Percentiles rank a stretch among this genome's conserved stretches.
These are phyloP conservation scores for Collichthys lucidus DNA, from an alignment of 2,113 vertebrate species.

Conservation along the genomic window DNA sequence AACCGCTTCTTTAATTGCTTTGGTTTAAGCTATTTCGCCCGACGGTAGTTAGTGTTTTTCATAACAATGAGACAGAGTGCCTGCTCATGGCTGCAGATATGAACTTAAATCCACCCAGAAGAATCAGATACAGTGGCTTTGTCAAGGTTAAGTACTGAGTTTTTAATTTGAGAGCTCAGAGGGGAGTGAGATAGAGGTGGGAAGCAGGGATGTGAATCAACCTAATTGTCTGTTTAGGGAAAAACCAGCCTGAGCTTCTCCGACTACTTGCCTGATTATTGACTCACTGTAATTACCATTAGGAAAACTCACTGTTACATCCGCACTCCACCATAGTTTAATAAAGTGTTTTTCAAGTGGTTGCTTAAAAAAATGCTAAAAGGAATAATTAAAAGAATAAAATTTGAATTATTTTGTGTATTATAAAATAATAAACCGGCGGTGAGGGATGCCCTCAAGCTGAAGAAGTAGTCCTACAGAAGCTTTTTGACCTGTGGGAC, in stretches of 20 bases:
- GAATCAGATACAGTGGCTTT: neutral
- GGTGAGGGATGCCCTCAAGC: too few species aligned
- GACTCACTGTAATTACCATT: neutral
- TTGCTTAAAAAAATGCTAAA: too few species aligned
- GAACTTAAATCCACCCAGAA: neutral
- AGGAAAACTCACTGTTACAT: neutral
- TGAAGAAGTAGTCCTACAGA: too few species aligned
- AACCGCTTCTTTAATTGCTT: neutral
- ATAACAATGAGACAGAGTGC: neutral
- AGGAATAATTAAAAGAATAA: too few species aligned
- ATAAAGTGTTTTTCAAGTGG: too few species aligned
- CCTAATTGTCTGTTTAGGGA: conserved; percentile 35
- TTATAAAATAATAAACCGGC: too few species aligned
- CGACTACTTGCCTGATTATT: conserved; percentile 17
- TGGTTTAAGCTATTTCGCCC: neutral
- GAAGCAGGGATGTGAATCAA: conserved; percentile 22
- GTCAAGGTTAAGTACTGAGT: conserved; percentile 11
- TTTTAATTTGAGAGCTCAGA: conserved; percentile 35
- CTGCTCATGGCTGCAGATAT: neutral
- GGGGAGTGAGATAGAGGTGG: conserved; percentile 12
- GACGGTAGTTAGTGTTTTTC: neutral
- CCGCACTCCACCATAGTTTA: neutral
- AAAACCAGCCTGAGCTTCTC: conserved; percentile 16
- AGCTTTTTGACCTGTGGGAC: too few species aligned
- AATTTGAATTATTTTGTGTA: too few species aligned